These are phyloP conservation scores for Zaprionus gabonicus DNA, from an alignment of 1,140 invertebrate species.

Conservation along the genomic window DNA sequence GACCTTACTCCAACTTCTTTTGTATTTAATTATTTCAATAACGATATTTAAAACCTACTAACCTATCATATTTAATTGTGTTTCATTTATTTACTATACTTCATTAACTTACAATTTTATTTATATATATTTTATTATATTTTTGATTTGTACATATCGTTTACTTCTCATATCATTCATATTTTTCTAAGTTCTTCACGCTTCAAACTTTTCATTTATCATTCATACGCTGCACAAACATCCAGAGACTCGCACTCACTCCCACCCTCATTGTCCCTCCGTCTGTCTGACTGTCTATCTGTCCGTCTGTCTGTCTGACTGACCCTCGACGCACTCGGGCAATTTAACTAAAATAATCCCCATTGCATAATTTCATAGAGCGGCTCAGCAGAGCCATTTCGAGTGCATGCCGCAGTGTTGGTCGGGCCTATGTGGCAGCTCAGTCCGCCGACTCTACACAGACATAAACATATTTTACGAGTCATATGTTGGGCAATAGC, in stretches of 20 bases:
- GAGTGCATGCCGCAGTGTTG: slow-evolving; percentile 14
- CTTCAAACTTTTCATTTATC: too few species aligned
- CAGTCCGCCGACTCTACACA: slow-evolving; percentile 28
- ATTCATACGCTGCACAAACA: neutral
- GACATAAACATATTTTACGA: slow-evolving; percentile 64
- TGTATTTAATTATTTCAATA: too few species aligned
- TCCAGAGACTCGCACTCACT: neutral
- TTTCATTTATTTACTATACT: too few species aligned
- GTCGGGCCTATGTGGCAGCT: slow-evolving; percentile 18
- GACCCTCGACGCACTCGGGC: slow-evolving; percentile 32
- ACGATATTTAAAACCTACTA: too few species aligned
- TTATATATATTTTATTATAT: too few species aligned
- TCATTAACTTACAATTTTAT: too few species aligned
- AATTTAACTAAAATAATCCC: slow-evolving; percentile 63
- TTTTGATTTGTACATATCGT: too few species aligned
- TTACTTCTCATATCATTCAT: too few species aligned
- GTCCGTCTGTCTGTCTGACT: slow-evolving; percentile 2
- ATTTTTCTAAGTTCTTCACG: too few species aligned
- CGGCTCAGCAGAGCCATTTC: slow-evolving; percentile 53
- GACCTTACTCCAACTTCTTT: too few species aligned
- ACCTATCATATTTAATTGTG: too few species aligned
- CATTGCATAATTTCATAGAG: slow-evolving; percentile 54
- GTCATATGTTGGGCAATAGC: slow-evolving; percentile 17
- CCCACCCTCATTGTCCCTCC: neutral
- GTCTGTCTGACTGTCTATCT: neutral